phyloP scores from a whole-genome alignment of 2,888 invertebrate species.

The Ommatoiulus sabulosus region DNA sequence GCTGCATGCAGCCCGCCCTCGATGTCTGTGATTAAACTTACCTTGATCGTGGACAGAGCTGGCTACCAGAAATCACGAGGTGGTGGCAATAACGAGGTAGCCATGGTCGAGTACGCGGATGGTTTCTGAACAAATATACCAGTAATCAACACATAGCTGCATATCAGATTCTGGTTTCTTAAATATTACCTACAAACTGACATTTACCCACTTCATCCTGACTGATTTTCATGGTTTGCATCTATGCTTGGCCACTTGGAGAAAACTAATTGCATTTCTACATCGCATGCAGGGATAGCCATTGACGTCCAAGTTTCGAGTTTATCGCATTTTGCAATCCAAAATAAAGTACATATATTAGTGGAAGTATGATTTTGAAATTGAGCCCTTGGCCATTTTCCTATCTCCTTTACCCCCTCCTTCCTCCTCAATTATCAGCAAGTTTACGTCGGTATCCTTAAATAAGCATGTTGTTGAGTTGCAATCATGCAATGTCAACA shows the following conservation, averaged over 20 bases:
- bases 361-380: neutral
- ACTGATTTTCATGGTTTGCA: no score
- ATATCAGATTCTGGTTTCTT: no score
- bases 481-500: conserved; percentile 31
- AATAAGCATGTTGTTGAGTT: neutral
- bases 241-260: no score
- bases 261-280: no score
- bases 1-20: neutral
- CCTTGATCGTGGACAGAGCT: neutral
- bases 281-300: no score
- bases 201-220: no score
- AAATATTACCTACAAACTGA: no score
- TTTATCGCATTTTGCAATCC: neutral
- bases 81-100: no score
- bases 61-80: neutral
- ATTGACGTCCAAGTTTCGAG: neutral
- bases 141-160: no score
- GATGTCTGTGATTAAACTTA: neutral
- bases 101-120: no score
- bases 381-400: neutral
- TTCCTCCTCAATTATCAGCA: neutral
- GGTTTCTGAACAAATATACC: no score
- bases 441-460: neutral
- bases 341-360: neutral
- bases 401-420: neutral